Evolutionary conservation across 2,888 invertebrate genomes (phyloP), one percentile per base, ranked within the genome.

Genomic region (Norana najaformis): DNA sequence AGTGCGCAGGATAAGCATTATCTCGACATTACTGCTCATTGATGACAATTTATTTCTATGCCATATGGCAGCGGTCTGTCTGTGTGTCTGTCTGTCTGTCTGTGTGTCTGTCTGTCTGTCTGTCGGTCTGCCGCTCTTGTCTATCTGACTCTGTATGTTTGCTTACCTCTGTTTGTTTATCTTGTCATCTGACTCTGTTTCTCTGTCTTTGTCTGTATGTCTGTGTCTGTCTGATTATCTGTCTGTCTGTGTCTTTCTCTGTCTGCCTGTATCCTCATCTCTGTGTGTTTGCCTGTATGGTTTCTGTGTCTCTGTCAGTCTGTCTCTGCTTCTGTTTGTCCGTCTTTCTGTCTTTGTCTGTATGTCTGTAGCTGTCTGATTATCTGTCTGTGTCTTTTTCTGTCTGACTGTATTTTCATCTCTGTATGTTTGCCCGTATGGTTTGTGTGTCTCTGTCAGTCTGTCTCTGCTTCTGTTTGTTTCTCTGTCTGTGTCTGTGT

Each of bases 1-100:
- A 69, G 69, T 30, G 69, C 69, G n/a, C 30, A 30, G n/a, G 47
- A 69, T 69, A 69, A 69, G 69, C 69, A 53, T 69, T 69, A 69
- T 69, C 69, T 69, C 1, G 69, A 69, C 69, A 13, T 69, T 69
- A 69, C 69, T 13, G 69, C 30, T 69, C 69, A 69, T n/a, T 69
- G 69, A 69, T 69, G 69, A 69, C 69, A 69, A 69, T 69, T 69
- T 69, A 69, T 69, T 69, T 69, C 69, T n/a, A 69, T 69, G 69
- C 69, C 69, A 69, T 69, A n/a, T n/a, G 69, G 69, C n/a, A 69
- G 69, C 85, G 8, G 36, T 85, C 85, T 85, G 85, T 37, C 23
- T 85, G 36, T 37, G 6, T 36, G 85, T 83, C 35, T n/a, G 83
- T 83, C 83, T n/a, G n/a, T 83, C 83, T n/a, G n/a, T 83, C 83